phyloP scores from a whole-genome alignment of 2,888 invertebrate species.

The Athalia circularis region DNA sequence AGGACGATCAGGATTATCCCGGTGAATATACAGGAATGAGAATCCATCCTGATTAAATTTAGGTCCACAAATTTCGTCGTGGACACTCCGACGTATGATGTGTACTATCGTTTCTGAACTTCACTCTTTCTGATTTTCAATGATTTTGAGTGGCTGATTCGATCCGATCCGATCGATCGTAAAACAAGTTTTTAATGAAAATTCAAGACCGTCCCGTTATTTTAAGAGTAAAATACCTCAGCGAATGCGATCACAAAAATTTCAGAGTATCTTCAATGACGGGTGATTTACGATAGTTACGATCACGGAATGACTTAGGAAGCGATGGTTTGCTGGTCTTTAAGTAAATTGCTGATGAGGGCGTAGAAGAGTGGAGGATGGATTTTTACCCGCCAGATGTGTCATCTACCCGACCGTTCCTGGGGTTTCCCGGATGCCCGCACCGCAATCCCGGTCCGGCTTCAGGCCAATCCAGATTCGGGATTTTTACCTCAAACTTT shows the following conservation, averaged over 20 bases:
- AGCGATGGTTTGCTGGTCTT: constrained; percentile 25
- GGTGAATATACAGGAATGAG: not conserved
- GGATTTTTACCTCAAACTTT: not conserved
- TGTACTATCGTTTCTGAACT: too few relatives aligned
- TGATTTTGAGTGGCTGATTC: not conserved
- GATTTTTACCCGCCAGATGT: constrained; percentile 23
- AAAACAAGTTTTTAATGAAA: not conserved
- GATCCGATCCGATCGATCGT: not conserved
- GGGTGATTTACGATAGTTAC: constrained; percentile 2
- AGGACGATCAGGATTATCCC: constrained; percentile 6
- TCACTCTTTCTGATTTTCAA: too few relatives aligned
- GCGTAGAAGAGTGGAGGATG: constrained; percentile 10
- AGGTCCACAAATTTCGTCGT: not conserved
- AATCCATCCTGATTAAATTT: constrained; percentile 8
- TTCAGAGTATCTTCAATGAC: not conserved
- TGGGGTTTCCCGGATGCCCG: constrained; percentile 8
- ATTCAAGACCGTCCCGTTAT: not conserved
- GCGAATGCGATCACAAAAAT: not conserved
- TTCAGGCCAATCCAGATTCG: constrained; percentile 4
- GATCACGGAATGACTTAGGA: constrained; percentile 20
- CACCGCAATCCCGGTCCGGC: constrained; percentile 2
- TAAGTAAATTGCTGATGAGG: constrained; percentile 24
- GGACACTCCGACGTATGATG: too few relatives aligned
- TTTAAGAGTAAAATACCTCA: not conserved
- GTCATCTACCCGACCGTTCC: constrained; percentile 24